Conservation (phyloP, 2,113 vertebrate species). For the Callaeas wilsoni region DNA sequence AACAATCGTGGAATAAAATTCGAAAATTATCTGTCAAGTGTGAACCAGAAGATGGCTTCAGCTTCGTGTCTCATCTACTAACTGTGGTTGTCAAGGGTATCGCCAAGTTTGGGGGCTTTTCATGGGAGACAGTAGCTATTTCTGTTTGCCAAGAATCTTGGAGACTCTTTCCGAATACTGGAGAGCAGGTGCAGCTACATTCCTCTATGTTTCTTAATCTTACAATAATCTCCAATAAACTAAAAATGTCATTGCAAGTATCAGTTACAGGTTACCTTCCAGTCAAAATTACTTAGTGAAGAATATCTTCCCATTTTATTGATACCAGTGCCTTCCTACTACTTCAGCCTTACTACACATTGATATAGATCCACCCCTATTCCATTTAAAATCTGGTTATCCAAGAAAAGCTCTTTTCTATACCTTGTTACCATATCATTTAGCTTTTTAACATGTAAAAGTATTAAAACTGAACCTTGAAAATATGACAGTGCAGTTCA, state of each 20-base stretch:
- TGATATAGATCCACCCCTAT: accelerated
- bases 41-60: not conserved
- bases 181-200: not conserved
- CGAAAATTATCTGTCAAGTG: not conserved
- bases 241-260: not conserved
- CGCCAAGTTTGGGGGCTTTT: not conserved
- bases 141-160: not conserved
- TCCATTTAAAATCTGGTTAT: not conserved
- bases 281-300: not conserved
- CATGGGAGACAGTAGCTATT: not conserved
- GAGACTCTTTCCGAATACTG: not conserved
- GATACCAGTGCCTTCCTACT: not conserved
- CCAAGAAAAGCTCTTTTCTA: not conserved
- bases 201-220: not conserved
- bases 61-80: not conserved
- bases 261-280: not conserved
- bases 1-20: not conserved
- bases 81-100: not conserved
- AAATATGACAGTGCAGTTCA: not conserved
- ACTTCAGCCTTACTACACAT: not conserved
- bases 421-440: not conserved
- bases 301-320: not conserved
- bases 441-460: not conserved
- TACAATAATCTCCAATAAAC: not conserved
- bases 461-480: not conserved